Percentiles rank a stretch among this genome's conserved stretches.
Evolutionary conservation across 1,140 invertebrate genomes (phyloP).

Genomic region (Temnothorax longispinosus): DNA sequence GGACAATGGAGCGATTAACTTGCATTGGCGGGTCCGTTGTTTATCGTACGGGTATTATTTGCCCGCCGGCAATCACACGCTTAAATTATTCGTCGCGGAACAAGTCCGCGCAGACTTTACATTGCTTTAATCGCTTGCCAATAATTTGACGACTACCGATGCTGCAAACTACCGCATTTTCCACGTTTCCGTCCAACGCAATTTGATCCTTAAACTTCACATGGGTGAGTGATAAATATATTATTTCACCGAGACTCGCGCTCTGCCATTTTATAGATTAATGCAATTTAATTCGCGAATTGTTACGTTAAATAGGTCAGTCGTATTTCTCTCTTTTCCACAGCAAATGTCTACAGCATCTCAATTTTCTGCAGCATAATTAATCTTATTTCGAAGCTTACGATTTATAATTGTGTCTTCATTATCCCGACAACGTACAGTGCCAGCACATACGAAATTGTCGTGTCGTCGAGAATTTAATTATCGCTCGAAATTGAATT

Average conservation of each 20-base stretch:
- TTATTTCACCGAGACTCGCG: neutral
- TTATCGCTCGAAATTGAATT: conserved; percentile 46
- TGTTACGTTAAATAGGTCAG: neutral
- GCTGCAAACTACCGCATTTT: conserved; percentile 52
- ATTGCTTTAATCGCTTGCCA: conserved; percentile 79
- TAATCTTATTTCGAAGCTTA: conserved; percentile 15
- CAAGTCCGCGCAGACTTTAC: conserved; percentile 74
- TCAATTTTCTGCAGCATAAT: neutral
- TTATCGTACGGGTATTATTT: conserved; percentile 80
- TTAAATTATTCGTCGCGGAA: conserved; percentile 80
- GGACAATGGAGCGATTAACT: conserved; percentile 82
- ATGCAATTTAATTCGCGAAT: neutral
- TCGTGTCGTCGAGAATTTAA: conserved; percentile 45
- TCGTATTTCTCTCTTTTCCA: neutral
- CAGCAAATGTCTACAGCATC: neutral
- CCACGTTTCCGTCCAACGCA: neutral
- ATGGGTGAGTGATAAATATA: neutral
- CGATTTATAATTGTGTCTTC: conserved; percentile 15
- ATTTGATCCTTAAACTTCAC: conserved; percentile 12
- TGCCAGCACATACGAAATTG: neutral
- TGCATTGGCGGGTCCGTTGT: conserved; percentile 77
- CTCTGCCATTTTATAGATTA: neutral
- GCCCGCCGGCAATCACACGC: conserved; percentile 77
- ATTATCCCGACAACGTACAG: neutral
- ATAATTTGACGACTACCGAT: conserved; percentile 73